Percentiles rank a stretch among this genome's conserved stretches.
These are phyloP conservation scores for Enteromius thamalakanensis DNA, from an alignment of 2,797 vertebrate genomes.

Conservation along the genomic window DNA sequence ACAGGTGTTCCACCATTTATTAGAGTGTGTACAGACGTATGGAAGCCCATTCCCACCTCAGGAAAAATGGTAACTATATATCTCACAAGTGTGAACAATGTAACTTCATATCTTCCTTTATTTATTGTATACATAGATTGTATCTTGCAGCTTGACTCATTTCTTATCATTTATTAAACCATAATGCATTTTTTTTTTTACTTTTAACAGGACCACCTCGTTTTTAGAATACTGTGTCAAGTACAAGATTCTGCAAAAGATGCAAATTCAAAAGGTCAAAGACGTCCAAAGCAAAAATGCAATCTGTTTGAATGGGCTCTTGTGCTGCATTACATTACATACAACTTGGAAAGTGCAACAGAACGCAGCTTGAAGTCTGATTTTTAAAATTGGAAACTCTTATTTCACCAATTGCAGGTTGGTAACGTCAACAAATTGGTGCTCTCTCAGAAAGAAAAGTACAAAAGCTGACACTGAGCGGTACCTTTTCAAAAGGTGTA, in stretches of 20 bases:
- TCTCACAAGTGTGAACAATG: neutral
- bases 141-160: neutral
- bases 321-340: too few relatives aligned
- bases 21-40: neutral
- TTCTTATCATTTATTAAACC: neutral
- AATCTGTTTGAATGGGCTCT: too few relatives aligned
- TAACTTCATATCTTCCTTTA: neutral
- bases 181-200: neutral
- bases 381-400: neutral
- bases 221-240: neutral
- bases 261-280: neutral
- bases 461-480: too few relatives aligned
- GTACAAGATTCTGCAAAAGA: neutral
- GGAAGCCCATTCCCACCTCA: neutral
- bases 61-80: too few relatives aligned
- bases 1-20: neutral
- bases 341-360: neutral
- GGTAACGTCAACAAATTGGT: too few relatives aligned
- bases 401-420: too few relatives aligned
- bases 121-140: neutral
- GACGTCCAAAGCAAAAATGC: neutral
- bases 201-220: neutral
- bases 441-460: too few relatives aligned
- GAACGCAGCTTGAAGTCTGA: neutral
- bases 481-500: too few relatives aligned